Evolutionary conservation across 1,140 invertebrate genomes (phyloP).

Genomic region (Ceratitis capitata): DNA sequence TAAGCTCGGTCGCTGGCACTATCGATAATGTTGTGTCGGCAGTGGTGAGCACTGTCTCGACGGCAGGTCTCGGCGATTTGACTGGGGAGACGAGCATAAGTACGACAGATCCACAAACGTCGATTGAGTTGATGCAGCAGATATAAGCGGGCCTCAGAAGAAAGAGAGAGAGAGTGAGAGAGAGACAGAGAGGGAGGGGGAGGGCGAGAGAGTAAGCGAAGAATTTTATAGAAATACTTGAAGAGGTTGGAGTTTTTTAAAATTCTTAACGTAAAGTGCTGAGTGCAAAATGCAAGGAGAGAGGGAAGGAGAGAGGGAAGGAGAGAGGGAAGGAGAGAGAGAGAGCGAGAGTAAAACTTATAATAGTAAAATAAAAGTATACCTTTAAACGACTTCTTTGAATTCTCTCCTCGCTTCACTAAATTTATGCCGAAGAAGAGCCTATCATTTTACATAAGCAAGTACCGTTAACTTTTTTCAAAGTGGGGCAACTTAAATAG

Average conservation of each 20-base stretch:
- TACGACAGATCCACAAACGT: conserved; percentile 61
- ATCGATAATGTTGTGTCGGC: conserved; percentile 53
- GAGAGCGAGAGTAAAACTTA: too few relatives aligned
- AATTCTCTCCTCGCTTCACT: too few relatives aligned
- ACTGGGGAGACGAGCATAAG: conserved; percentile 52
- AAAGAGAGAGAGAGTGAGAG: not conserved
- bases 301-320: too few relatives aligned
- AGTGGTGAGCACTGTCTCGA: conserved; percentile 53
- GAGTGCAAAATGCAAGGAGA: too few relatives aligned
- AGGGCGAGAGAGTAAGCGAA: too few relatives aligned
- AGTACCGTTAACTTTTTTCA: too few relatives aligned
- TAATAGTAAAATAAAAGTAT: too few relatives aligned
- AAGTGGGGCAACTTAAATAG: not conserved
- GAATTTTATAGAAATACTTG: not conserved
- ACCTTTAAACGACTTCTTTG: too few relatives aligned
- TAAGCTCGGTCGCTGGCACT: conserved; percentile 53
- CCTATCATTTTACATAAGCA: not conserved
- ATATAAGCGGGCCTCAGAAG: conserved; percentile 50
- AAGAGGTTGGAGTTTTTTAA: not conserved
- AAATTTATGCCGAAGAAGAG: too few relatives aligned
- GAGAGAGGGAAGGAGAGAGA: too few relatives aligned
- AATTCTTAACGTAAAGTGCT: not conserved
- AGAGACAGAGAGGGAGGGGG: not conserved
- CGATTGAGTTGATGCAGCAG: conserved; percentile 54
- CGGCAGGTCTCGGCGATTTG: conserved; percentile 56